These are phyloP conservation scores for Busseola fusca DNA, from an alignment of 2,888 invertebrate genomes.

Conservation along the genomic window DNA sequence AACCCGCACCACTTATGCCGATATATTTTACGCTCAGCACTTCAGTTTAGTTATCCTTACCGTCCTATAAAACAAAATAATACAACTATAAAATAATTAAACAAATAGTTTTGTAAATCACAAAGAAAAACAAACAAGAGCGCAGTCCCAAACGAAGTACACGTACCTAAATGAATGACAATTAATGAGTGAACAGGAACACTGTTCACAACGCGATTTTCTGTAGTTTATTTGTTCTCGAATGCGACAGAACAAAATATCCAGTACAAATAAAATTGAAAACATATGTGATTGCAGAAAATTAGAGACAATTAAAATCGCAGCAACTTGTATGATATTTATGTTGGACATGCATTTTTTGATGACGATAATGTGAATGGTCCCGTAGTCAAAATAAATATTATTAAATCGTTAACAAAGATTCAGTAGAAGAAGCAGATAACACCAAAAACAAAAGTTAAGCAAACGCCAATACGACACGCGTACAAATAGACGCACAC, in stretches of 20 bases:
- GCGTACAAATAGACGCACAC: conserved; percentile 45
- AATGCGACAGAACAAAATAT: conserved; percentile 1
- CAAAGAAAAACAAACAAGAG: conserved; percentile 54
- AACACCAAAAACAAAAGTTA: conserved; percentile 5
- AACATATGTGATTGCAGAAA: conserved; percentile 1
- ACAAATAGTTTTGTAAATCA: neutral
- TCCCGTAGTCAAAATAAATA: neutral
- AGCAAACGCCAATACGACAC: conserved; percentile 17
- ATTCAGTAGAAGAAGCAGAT: neutral
- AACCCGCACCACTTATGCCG: neutral
- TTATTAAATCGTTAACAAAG: neutral
- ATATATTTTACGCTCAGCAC: neutral
- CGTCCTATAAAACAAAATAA: neutral
- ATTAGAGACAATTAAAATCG: conserved; percentile 1
- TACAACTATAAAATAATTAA: neutral
- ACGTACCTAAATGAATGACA: conserved; percentile 80
- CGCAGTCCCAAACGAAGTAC: conserved; percentile 78
- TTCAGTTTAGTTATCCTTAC: neutral
- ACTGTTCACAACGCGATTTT: conserved; percentile 66
- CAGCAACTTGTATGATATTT: neutral
- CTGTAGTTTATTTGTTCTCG: neutral
- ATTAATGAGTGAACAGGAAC: conserved; percentile 73
- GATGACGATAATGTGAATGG: neutral
- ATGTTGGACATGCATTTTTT: neutral
- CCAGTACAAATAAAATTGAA: neutral